Evolutionary conservation across 2,888 invertebrate species (phyloP).

Genomic region (Copidosoma aretas): DNA sequence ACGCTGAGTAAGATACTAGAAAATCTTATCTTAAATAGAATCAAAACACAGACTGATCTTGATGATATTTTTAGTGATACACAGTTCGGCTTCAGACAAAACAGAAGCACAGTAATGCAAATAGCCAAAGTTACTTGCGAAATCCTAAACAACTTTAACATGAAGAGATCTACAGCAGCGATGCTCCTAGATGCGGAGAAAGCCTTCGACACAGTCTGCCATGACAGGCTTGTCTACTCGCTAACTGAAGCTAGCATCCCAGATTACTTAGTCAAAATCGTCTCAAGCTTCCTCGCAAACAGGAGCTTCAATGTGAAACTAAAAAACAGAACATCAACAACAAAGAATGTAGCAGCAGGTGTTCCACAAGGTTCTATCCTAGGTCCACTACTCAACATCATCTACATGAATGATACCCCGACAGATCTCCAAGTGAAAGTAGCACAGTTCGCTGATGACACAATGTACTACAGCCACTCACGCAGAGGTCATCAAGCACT

Average conservation of each 20-base stretch:
- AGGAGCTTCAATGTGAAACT: slow-evolving; percentile 44
- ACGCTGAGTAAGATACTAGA: slow-evolving; percentile 4
- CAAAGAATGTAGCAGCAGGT: slow-evolving; percentile 43
- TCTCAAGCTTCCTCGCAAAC: slow-evolving; percentile 44
- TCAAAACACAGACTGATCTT: not conserved
- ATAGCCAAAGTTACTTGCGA: not conserved
- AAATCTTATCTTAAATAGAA: slow-evolving; percentile 23
- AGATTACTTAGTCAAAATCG: slow-evolving; percentile 40
- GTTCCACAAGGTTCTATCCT: slow-evolving; percentile 19
- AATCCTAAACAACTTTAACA: slow-evolving; percentile 10
- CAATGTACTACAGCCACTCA: slow-evolving; percentile 37
- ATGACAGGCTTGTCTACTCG: slow-evolving; percentile 5
- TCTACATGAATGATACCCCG: slow-evolving; percentile 42
- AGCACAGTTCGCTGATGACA: slow-evolving; percentile 44
- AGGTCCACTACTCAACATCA: slow-evolving; percentile 37
- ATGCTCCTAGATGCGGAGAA: slow-evolving; percentile 18
- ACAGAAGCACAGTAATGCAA: slow-evolving; percentile 14
- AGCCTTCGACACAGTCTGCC: slow-evolving; percentile 21
- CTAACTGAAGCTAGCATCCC: slow-evolving; percentile 42
- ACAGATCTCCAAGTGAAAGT: slow-evolving; percentile 25
- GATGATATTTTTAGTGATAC: not conserved
- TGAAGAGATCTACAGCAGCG: slow-evolving; percentile 17
- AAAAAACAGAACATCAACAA: slow-evolving; percentile 10
- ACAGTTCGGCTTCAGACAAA: slow-evolving; percentile 15
- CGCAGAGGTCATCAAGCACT: not conserved